Conservation (phyloP, 2,113 vertebrate species). For the Spermophilus dauricus region DNA sequence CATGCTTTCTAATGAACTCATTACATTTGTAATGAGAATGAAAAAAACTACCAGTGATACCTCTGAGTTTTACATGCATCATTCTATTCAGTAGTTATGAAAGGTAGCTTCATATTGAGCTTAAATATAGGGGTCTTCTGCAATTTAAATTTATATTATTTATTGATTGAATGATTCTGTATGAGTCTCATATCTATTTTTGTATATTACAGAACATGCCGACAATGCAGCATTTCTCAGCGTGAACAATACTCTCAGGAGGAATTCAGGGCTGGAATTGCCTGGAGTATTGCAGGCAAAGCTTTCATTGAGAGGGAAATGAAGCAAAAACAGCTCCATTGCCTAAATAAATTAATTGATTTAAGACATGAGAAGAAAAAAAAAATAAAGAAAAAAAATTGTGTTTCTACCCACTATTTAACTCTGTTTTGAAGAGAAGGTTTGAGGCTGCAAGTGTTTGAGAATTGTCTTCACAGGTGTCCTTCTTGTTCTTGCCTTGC, state of each 20-base stretch:
- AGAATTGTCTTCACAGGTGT: neutral
- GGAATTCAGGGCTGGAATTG: conserved; percentile 49
- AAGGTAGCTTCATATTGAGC: neutral
- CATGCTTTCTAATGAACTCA: neutral
- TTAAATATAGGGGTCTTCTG: neutral
- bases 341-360: conserved; percentile 72
- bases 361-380: conserved; percentile 33
- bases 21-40: neutral
- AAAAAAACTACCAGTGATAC: neutral
- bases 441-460: neutral
- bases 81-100: neutral
- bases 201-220: neutral
- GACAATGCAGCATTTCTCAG: neutral
- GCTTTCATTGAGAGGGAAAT: conserved; percentile 64
- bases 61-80: neutral
- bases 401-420: conserved; percentile 1
- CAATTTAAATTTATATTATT: conserved; percentile 26
- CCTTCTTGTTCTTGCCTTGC: neutral
- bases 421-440: neutral
- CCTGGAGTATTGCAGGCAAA: conserved; percentile 47
- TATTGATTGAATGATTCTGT: neutral
- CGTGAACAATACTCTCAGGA: conserved; percentile 41
- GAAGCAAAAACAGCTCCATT: conserved; percentile 55
- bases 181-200: conserved; percentile 14
- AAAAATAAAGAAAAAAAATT: neutral